These are phyloP conservation scores for Drosophila tanythrix DNA, from an alignment of 2,888 invertebrate genomes.

Conservation along the genomic window DNA sequence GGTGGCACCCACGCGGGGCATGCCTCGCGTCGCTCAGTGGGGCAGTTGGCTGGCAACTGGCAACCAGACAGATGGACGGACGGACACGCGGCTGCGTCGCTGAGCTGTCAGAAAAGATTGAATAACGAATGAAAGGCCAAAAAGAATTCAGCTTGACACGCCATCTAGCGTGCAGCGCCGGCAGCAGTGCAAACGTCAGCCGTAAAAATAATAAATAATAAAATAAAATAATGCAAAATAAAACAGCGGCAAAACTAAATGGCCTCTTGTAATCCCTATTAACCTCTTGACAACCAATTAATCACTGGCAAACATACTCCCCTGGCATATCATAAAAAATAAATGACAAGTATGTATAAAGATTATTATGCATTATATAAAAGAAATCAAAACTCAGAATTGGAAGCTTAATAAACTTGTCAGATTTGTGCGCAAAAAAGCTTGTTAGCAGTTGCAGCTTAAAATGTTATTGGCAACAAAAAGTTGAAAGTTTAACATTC, in stretches of 20 bases:
- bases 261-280: slow-evolving; percentile 67
- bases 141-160: slow-evolving; percentile 48
- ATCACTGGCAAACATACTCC: slow-evolving; percentile 44
- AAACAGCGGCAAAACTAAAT: slow-evolving; percentile 31
- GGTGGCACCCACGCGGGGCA: background rate
- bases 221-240: background rate
- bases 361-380: background rate
- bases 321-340: background rate
- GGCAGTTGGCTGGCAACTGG: background rate
- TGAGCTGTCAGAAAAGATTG: slow-evolving; percentile 40
- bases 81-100: slow-evolving; percentile 7
- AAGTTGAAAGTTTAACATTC: slow-evolving; percentile 1
- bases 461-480: slow-evolving; percentile 13
- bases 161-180: slow-evolving; percentile 66
- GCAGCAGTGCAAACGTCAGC: slow-evolving; percentile 32
- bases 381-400: slow-evolving; percentile 4
- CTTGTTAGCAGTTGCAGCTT: slow-evolving; percentile 40
- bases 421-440: background rate
- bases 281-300: slow-evolving; percentile 69
- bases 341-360: background rate
- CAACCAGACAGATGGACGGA: background rate
- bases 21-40: background rate
- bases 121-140: slow-evolving; percentile 54
- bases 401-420: slow-evolving; percentile 1
- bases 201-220: slow-evolving; percentile 17